Percentiles rank a stretch among this genome's conserved stretches.
These are phyloP conservation scores for Aplidium turbinatum DNA, from an alignment of 23 tunicate genomes.

Conservation along the genomic window DNA sequence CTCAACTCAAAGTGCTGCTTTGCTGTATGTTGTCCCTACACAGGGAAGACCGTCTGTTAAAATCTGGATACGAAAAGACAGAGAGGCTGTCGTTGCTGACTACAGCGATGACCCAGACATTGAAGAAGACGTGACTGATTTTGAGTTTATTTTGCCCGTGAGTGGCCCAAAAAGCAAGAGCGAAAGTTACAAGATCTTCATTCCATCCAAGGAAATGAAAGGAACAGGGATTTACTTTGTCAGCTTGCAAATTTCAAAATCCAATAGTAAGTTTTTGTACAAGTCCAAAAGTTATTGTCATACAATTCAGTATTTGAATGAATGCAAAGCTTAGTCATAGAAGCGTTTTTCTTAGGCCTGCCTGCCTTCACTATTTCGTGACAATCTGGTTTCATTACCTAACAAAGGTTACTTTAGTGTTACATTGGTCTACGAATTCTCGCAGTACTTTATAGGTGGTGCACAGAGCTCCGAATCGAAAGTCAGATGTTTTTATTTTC, in stretches of 20 bases:
- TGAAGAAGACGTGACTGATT: constrained; percentile 37
- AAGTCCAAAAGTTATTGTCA: not conserved
- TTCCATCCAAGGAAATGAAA: constrained; percentile 24
- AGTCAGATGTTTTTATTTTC: no score
- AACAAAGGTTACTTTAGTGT: no score
- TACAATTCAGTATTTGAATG: no score
- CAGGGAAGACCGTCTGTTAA: not conserved
- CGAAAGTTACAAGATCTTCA: constrained; percentile 28
- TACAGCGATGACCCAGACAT: constrained; percentile 41
- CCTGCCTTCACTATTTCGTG: no score
- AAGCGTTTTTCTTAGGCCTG: no score
- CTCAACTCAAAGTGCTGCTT: not conserved
- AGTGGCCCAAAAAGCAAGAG: not conserved
- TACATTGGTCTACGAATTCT: no score
- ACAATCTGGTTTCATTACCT: no score
- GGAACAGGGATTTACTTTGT: constrained; percentile 48
- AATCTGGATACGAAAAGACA: constrained; percentile 13
- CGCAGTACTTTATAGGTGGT: no score
- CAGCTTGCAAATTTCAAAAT: not conserved
- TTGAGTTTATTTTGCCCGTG: constrained; percentile 13
- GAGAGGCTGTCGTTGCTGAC: constrained; percentile 4
- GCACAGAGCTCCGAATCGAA: no score
- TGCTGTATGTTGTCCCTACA: constrained; percentile 13
- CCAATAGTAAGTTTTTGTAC: not conserved
- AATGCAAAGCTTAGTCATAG: no score